These are phyloP conservation scores for Peromyscus leucopus DNA, from an alignment of 2,113 vertebrate genomes.

Conservation along the genomic window DNA sequence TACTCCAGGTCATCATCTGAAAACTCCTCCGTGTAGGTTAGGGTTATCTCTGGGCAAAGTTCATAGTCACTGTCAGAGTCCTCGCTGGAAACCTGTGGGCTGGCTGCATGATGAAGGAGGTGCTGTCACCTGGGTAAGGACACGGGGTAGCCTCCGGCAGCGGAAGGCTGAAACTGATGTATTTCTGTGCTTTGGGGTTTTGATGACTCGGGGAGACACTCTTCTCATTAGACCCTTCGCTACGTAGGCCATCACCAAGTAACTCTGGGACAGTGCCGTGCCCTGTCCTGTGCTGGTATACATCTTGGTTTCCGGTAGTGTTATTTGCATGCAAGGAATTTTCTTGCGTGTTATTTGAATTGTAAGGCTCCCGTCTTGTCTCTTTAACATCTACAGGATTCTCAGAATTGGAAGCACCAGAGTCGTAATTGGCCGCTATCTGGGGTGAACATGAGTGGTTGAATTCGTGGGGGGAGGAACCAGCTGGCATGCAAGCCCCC, in stretches of 20 bases:
- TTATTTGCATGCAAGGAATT: background rate
- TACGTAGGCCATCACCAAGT: background rate
- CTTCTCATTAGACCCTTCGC: background rate
- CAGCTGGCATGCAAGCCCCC: background rate
- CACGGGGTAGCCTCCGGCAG: background rate
- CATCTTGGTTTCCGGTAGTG: background rate
- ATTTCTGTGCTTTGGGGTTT: conserved; percentile 68
- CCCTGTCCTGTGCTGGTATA: background rate
- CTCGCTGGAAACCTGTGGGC: conserved; percentile 61
- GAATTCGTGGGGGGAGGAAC: background rate
- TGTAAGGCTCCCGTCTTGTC: background rate
- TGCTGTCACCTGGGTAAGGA: background rate
- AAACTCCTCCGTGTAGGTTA: conserved; percentile 85
- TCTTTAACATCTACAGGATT: conserved; percentile 50
- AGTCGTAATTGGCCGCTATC: background rate
- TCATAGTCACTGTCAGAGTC: conserved; percentile 82
- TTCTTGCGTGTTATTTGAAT: background rate
- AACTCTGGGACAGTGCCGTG: background rate
- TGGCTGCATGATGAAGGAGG: background rate
- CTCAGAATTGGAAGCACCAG: background rate
- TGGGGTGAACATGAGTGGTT: background rate
- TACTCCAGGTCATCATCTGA: conserved; percentile 87
- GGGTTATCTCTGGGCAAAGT: conserved; percentile 86
- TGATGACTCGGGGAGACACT: conserved; percentile 22
- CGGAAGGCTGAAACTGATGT: conserved; percentile 69